These are phyloP conservation scores for Coreius guichenoti DNA, from an alignment of 2,797 vertebrate species.

Conservation along the genomic window DNA sequence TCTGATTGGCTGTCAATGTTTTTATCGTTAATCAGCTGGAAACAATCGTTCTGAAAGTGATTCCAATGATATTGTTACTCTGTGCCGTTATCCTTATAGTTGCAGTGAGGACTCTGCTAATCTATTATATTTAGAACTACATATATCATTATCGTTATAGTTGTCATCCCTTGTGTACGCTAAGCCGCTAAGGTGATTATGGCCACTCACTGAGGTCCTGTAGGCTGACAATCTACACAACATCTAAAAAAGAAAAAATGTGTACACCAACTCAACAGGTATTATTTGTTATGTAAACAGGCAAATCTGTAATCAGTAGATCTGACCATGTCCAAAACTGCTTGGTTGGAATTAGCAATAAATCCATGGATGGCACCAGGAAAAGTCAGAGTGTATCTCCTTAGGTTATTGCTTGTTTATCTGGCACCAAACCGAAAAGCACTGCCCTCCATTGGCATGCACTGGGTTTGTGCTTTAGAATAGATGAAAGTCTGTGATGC, in stretches of 20 bases:
- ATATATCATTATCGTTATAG: too few species aligned
- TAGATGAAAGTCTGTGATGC: slow-evolving; percentile 58
- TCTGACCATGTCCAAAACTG: slow-evolving; percentile 8
- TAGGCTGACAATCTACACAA: neutral
- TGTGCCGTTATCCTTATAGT: too few species aligned
- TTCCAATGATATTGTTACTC: neutral
- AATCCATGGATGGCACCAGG: neutral
- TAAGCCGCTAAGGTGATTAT: neutral
- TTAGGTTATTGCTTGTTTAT: slow-evolving; percentile 6
- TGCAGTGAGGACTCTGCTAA: too few species aligned
- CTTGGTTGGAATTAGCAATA: slow-evolving; percentile 4
- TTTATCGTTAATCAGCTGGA: neutral
- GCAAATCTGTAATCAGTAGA: slow-evolving; percentile 17
- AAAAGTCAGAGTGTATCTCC: neutral
- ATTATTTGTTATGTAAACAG: slow-evolving; percentile 16
- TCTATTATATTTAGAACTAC: too few species aligned
- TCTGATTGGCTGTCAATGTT: neutral
- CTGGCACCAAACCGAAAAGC: slow-evolving; percentile 1
- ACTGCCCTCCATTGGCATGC: neutral
- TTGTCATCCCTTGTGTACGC: neutral
- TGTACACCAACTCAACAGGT: neutral
- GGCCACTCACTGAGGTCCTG: neutral
- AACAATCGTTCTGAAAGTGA: neutral
- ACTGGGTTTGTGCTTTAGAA: slow-evolving; percentile 19
- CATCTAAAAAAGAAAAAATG: too few species aligned